These are phyloP conservation scores for Drosophila pruinosa DNA, from an alignment of 1,140 invertebrate species.

Conservation along the genomic window DNA sequence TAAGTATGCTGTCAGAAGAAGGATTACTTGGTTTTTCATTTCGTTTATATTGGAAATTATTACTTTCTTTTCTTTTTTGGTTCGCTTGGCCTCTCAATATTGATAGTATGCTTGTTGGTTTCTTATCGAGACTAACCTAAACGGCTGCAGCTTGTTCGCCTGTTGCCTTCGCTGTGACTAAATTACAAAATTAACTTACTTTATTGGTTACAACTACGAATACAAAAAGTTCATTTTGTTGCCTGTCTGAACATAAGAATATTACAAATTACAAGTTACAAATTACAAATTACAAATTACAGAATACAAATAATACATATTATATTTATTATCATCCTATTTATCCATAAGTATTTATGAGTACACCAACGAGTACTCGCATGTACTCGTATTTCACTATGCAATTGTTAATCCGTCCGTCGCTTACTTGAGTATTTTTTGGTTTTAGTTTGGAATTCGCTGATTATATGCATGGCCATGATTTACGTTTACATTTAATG, in stretches of 20 bases:
- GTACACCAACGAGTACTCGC: neutral
- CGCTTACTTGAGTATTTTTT: slow-evolving; percentile 71
- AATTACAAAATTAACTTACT: slow-evolving; percentile 66
- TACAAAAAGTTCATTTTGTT: slow-evolving; percentile 47
- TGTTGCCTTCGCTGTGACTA: slow-evolving; percentile 40
- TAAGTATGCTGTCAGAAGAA: slow-evolving; percentile 40
- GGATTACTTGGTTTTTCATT: neutral
- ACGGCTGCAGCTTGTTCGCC: too few species aligned
- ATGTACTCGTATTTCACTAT: slow-evolving; percentile 32
- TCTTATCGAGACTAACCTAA: slow-evolving; percentile 14
- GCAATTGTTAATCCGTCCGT: slow-evolving; percentile 48
- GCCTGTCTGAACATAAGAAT: slow-evolving; percentile 41
- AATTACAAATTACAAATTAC: slow-evolving; percentile 31
- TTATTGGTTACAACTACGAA: slow-evolving; percentile 51
- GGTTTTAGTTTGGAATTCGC: slow-evolving; percentile 69
- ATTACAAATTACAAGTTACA: slow-evolving; percentile 14
- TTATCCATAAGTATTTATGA: slow-evolving; percentile 21
- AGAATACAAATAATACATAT: slow-evolving; percentile 37
- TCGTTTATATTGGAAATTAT: neutral
- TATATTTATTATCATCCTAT: slow-evolving; percentile 31
- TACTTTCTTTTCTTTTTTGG: neutral
- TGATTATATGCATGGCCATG: slow-evolving; percentile 80
- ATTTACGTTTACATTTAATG: slow-evolving; percentile 75
- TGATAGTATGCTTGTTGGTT: slow-evolving; percentile 4
- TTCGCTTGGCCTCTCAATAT: slow-evolving; percentile 25